These are phyloP conservation scores for Motacilla alba DNA, from an alignment of 2,113 vertebrate genomes.

Conservation along the genomic window DNA sequence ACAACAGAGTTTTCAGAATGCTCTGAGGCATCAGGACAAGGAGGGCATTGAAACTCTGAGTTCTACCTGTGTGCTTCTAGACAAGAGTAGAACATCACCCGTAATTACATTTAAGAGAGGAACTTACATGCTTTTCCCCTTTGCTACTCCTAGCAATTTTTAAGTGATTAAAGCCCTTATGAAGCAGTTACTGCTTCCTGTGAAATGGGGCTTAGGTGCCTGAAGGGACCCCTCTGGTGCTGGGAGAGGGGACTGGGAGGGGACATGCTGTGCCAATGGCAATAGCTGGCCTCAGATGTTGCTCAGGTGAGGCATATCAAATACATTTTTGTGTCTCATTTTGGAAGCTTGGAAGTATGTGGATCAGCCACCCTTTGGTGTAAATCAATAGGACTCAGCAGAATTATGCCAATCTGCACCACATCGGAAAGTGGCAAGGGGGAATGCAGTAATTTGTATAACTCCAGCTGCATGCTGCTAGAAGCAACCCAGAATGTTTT, in stretches of 20 bases:
- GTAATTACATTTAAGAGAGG: neutral
- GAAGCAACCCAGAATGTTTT: neutral
- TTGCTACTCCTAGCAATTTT: neutral
- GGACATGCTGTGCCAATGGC: neutral
- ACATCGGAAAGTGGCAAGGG: accelerated
- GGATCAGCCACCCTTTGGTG: neutral
- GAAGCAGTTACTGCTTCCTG: neutral
- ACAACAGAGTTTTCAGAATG: neutral
- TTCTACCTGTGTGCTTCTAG: neutral
- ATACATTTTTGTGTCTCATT: neutral
- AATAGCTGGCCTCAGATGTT: accelerated
- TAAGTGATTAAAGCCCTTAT: neutral
- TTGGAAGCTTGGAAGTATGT: neutral
- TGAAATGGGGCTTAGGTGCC: neutral
- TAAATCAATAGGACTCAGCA: neutral
- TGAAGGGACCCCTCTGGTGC: neutral
- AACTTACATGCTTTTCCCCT: neutral
- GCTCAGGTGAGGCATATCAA: neutral
- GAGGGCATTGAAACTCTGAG: neutral
- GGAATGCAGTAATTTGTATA: neutral
- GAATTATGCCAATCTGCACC: neutral
- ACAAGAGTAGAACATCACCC: neutral
- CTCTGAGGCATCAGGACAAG: neutral
- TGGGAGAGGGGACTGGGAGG: neutral
- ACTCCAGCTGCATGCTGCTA: accelerated